Evolutionary conservation across 2,888 invertebrate species (phyloP).

Genomic region (Cyaniris semiargus): DNA sequence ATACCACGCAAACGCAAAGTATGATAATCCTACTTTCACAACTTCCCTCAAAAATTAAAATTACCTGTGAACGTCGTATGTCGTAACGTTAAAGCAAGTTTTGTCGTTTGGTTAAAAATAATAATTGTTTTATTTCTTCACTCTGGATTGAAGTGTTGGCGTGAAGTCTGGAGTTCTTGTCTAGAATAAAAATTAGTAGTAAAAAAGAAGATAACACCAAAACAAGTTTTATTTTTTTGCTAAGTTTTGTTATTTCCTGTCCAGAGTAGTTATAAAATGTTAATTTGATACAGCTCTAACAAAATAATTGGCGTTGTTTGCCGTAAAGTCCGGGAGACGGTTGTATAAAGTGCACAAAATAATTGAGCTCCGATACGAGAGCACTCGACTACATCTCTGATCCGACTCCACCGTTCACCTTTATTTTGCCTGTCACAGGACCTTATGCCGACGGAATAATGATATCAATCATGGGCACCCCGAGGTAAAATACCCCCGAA

Average conservation of each 20-base stretch:
- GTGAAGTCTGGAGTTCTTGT: no score
- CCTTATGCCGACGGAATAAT: not conserved
- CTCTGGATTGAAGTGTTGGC: no score
- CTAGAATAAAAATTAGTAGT: not conserved
- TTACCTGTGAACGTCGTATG: not conserved
- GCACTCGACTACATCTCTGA: slow-evolving; percentile 32
- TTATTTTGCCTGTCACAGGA: not conserved
- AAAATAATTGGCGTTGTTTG: slow-evolving; percentile 12
- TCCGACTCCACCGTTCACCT: not conserved
- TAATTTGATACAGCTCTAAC: not conserved
- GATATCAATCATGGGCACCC: not conserved
- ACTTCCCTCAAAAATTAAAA: not conserved
- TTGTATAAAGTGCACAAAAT: slow-evolving; percentile 39
- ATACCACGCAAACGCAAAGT: slow-evolving; percentile 3
- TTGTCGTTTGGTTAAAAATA: not conserved
- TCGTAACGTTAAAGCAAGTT: not conserved
- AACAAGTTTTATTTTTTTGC: not conserved
- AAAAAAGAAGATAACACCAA: no score
- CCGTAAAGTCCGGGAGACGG: slow-evolving; percentile 26
- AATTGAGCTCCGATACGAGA: slow-evolving; percentile 41
- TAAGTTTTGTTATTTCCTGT: not conserved
- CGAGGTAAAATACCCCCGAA: not conserved
- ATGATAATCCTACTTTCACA: not conserved
- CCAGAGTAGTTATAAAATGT: not conserved
- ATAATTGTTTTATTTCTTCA: not conserved